A percentile compares a stretch with the other conserved stretches of the same genome.
phyloP scores from a whole-genome alignment of 2,888 invertebrate genomes.

The Drosophila ezoana region DNA sequence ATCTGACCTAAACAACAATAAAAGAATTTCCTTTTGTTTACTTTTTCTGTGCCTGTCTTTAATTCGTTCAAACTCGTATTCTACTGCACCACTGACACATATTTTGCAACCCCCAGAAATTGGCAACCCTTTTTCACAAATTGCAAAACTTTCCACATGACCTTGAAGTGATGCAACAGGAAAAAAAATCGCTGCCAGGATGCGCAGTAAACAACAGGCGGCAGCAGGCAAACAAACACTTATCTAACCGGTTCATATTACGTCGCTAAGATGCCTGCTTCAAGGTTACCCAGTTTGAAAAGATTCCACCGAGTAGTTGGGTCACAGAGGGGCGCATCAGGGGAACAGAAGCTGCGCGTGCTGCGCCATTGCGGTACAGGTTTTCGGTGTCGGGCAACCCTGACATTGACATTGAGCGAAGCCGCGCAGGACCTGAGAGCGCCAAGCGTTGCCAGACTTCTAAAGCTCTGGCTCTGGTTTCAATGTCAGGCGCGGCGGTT shows the following conservation, averaged over 20 bases:
- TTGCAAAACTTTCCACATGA: conserved; percentile 23
- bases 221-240: conserved; percentile 23
- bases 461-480: conserved; percentile 26
- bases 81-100: conserved; percentile 50
- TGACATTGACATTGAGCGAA: conserved; percentile 61
- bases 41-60: too few relatives aligned
- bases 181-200: conserved; percentile 18
- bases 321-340: background rate
- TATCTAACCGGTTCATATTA: conserved; percentile 67
- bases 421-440: conserved; percentile 30
- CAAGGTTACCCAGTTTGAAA: conserved; percentile 58
- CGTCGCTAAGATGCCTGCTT: conserved; percentile 34
- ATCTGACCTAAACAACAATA: too few relatives aligned
- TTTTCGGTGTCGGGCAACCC: conserved; percentile 44
- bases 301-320: conserved; percentile 26
- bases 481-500: conserved; percentile 17
- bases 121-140: background rate
- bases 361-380: conserved; percentile 34
- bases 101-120: conserved; percentile 15
- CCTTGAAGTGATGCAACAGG: conserved; percentile 37
- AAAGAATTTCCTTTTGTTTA: too few relatives aligned
- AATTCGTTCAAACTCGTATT: background rate
- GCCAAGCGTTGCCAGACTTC: conserved; percentile 52
- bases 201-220: conserved; percentile 18
- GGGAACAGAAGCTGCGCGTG: conserved; percentile 21